Percentiles rank a stretch among this genome's conserved stretches.
Evolutionary conservation across 2,113 vertebrate genomes (phyloP).

Genomic region (Corythaixoides concolor): DNA sequence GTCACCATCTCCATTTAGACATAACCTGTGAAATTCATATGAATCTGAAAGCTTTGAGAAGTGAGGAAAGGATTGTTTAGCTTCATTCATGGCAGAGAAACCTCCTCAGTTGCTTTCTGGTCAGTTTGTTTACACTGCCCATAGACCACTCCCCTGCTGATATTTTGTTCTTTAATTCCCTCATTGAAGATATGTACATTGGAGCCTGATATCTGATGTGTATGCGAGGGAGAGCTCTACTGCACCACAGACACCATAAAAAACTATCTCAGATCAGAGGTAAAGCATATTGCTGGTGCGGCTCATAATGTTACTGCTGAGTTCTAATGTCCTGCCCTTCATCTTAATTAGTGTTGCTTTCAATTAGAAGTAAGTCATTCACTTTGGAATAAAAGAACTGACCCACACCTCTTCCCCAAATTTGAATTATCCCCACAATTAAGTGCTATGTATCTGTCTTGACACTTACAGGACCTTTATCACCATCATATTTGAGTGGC

Average conservation of each 20-base stretch:
- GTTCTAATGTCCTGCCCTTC: conserved; percentile 25
- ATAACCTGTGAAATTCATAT: fast-evolving
- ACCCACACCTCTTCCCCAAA: conserved; percentile 15
- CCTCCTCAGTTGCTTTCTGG: background rate
- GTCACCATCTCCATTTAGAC: background rate
- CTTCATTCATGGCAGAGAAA: background rate
- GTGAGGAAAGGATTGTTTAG: background rate
- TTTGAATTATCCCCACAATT: conserved; percentile 56
- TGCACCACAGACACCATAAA: background rate
- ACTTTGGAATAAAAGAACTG: conserved; percentile 23
- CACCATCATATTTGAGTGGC: background rate
- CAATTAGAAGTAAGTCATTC: conserved; percentile 43
- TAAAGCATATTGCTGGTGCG: background rate
- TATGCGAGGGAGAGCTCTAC: background rate
- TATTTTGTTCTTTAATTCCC: background rate
- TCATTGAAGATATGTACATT: background rate
- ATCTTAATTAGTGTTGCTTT: conserved; percentile 55
- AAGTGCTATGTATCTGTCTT: conserved; percentile 22
- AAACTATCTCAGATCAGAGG: background rate
- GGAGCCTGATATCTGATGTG: background rate
- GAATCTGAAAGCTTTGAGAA: background rate
- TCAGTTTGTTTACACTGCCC: background rate
- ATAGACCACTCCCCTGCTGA: background rate
- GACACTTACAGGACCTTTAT: conserved; percentile 30
- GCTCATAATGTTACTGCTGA: conserved; percentile 11